These are phyloP conservation scores for Unio delphinus DNA, from an alignment of 2,888 invertebrate genomes.

Conservation along the genomic window DNA sequence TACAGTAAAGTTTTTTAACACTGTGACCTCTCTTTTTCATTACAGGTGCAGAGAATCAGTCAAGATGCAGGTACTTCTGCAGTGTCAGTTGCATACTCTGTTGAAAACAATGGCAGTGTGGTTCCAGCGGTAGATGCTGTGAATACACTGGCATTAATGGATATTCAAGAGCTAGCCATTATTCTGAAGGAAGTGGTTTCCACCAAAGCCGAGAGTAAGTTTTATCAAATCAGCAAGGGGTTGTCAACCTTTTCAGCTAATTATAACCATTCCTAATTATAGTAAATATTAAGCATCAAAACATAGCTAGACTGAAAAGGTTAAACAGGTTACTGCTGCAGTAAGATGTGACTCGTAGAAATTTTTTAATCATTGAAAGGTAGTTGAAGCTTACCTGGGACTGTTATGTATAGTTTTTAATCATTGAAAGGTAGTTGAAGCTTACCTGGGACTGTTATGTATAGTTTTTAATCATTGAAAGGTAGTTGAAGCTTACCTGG, in stretches of 20 bases:
- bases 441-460: no score
- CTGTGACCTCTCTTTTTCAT: background rate
- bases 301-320: no score
- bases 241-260: background rate
- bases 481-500: no score
- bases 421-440: no score
- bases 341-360: no score
- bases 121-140: slow-evolving; percentile 39
- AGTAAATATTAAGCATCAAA: background rate
- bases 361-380: no score
- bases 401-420: no score
- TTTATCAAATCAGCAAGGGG: background rate
- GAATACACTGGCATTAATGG: slow-evolving; percentile 36
- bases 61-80: slow-evolving; percentile 18
- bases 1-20: background rate
- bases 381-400: no score
- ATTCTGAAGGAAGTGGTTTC: slow-evolving; percentile 54
- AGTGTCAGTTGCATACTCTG: slow-evolving; percentile 40
- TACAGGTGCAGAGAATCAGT: slow-evolving; percentile 25
- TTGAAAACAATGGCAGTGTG: slow-evolving; percentile 32
- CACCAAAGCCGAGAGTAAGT: slow-evolving; percentile 57
- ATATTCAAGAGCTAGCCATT: slow-evolving; percentile 61
- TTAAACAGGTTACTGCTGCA: no score
- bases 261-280: background rate
- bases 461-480: no score